Evolutionary conservation across 2,113 vertebrate genomes (phyloP).

Genomic region (Cyphomyrus plagiostoma): DNA sequence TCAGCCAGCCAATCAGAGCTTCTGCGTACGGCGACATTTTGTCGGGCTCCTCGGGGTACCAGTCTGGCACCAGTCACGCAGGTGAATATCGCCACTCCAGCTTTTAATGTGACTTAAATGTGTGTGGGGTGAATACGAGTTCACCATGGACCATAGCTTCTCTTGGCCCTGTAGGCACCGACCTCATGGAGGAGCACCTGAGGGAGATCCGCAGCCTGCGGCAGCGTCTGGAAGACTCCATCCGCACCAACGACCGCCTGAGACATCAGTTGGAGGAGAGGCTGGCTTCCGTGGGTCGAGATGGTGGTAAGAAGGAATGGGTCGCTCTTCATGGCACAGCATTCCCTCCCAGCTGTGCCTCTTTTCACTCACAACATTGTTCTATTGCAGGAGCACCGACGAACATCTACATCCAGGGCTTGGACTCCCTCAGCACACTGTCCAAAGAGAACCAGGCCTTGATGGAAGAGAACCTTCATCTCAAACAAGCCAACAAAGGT

Average conservation of each 20-base stretch:
- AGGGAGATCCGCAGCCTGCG: conserved; percentile 75
- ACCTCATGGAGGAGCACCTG: conserved; percentile 80
- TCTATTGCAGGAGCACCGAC: conserved; percentile 57
- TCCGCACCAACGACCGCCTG: conserved; percentile 78
- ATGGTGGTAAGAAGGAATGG: conserved; percentile 50
- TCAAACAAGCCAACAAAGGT: conserved; percentile 66
- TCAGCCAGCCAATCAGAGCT: conserved; percentile 40
- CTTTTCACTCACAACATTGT: background rate
- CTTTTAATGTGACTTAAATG: background rate
- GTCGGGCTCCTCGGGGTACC: conserved; percentile 57
- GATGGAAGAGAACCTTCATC: conserved; percentile 58
- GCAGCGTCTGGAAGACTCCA: conserved; percentile 81
- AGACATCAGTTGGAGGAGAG: conserved; percentile 73
- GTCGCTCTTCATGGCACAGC: background rate
- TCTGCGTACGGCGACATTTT: conserved; percentile 51
- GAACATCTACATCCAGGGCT: conserved; percentile 63
- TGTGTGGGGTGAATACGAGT: background rate
- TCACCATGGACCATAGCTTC: background rate
- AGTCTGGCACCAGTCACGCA: conserved; percentile 63
- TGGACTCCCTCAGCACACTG: conserved; percentile 64
- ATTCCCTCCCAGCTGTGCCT: background rate
- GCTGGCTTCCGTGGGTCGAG: conserved; percentile 49
- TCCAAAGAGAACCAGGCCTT: conserved; percentile 62
- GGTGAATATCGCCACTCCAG: conserved; percentile 46
- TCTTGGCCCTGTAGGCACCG: conserved; percentile 54